These are phyloP conservation scores for Amiota mariae DNA, from an alignment of 2,888 invertebrate genomes.

Conservation along the genomic window DNA sequence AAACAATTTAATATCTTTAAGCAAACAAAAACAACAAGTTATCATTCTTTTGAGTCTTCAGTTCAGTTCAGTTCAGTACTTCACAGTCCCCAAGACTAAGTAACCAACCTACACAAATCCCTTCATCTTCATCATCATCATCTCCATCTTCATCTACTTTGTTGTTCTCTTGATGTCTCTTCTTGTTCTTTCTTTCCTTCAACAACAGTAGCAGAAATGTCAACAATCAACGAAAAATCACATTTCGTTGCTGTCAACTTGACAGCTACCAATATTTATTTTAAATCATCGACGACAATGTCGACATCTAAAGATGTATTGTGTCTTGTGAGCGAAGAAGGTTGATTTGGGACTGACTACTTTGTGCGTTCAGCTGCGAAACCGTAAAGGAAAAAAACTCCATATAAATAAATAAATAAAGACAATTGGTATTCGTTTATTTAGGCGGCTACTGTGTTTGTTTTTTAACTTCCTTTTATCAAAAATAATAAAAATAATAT, in stretches of 20 bases:
- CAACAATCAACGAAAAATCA: slow-evolving; percentile 68
- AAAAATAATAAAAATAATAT: not conserved
- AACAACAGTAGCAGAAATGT: slow-evolving; percentile 62
- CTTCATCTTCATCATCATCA: slow-evolving; percentile 12
- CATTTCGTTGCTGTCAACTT: slow-evolving; percentile 66
- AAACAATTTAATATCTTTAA: slow-evolving; percentile 65
- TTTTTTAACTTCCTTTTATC: slow-evolving; percentile 40
- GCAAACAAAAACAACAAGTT: slow-evolving; percentile 29
- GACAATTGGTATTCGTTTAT: slow-evolving; percentile 51
- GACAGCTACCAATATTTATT: slow-evolving; percentile 68
- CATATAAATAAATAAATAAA: slow-evolving; percentile 6
- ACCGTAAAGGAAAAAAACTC: slow-evolving; percentile 8
- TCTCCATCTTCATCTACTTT: too few species aligned
- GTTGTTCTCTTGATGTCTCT: too few species aligned
- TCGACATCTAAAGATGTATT: not conserved
- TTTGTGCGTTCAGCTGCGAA: slow-evolving; percentile 29
- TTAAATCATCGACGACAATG: slow-evolving; percentile 59
- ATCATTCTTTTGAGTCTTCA: slow-evolving; percentile 21
- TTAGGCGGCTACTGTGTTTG: slow-evolving; percentile 63
- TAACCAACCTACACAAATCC: slow-evolving; percentile 23
- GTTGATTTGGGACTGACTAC: slow-evolving; percentile 19
- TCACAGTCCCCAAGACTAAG: not conserved
- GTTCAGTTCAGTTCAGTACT: slow-evolving; percentile 11
- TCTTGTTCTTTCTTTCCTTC: not conserved
- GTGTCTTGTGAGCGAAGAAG: not conserved